Evolutionary conservation across 2,113 vertebrate genomes (phyloP).

Genomic region (Periophthalmodon schlosseri): DNA sequence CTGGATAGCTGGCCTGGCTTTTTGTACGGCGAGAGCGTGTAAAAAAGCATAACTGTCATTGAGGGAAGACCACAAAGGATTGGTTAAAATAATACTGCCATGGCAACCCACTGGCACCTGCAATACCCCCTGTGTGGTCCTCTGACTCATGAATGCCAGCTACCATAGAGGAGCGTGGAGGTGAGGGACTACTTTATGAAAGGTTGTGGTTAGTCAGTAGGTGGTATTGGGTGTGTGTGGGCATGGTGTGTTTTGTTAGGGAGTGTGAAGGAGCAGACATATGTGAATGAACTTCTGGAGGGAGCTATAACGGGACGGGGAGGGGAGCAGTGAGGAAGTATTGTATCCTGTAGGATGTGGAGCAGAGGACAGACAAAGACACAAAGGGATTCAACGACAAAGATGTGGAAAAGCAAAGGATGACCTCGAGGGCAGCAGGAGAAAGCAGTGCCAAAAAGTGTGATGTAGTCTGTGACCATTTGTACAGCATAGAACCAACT

Average conservation of each 20-base stretch:
- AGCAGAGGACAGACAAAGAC: constrained; percentile 10
- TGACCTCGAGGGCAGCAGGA: neutral
- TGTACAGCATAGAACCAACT: neutral
- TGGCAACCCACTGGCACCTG: constrained; percentile 48
- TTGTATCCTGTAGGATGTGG: constrained; percentile 66
- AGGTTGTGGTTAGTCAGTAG: constrained; percentile 33
- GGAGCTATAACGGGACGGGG: constrained; percentile 71
- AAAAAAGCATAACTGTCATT: constrained; percentile 57
- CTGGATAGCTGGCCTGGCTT: constrained; percentile 53
- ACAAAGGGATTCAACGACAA: neutral
- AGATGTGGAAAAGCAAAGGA: neutral
- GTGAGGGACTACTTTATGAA: constrained; percentile 34
- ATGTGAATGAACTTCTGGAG: constrained; percentile 26
- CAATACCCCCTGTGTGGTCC: constrained; percentile 64
- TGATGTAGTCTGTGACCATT: neutral
- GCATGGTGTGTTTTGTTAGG: constrained; percentile 13
- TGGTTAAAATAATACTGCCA: constrained; percentile 61
- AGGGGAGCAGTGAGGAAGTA: constrained; percentile 71
- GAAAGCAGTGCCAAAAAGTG: neutral
- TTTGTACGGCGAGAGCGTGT: constrained; percentile 39
- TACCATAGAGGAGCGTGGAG: constrained; percentile 4
- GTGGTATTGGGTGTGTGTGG: constrained; percentile 28
- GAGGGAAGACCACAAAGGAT: constrained; percentile 54
- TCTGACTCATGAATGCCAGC: constrained; percentile 52
- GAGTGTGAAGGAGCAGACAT: constrained; percentile 13